Percentiles rank a stretch among this genome's conserved stretches.
These are phyloP conservation scores for Tretioscincus oriximinensis DNA, from an alignment of 2,113 vertebrate genomes.

Conservation along the genomic window DNA sequence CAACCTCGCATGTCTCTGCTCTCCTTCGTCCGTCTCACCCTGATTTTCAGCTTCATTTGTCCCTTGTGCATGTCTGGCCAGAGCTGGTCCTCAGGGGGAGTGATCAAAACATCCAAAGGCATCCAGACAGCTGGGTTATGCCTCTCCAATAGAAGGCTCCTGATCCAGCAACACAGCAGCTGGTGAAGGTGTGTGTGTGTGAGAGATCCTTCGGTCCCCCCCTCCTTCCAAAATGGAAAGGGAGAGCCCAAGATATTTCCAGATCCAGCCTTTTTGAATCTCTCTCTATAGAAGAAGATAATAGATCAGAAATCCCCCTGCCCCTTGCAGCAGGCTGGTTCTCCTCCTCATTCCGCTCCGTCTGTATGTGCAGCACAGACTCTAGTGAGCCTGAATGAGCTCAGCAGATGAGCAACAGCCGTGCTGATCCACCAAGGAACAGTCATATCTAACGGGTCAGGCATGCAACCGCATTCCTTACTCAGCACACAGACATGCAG, in stretches of 20 bases:
- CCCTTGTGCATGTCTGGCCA: slow-evolving; percentile 82
- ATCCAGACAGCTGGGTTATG: slow-evolving; percentile 68
- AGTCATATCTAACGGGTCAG: slow-evolving; percentile 77
- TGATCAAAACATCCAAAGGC: slow-evolving; percentile 84
- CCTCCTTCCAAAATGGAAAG: slow-evolving; percentile 15
- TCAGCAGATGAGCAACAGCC: slow-evolving; percentile 47
- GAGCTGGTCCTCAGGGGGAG: slow-evolving; percentile 80
- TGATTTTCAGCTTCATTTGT: slow-evolving; percentile 91
- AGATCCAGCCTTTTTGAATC: slow-evolving; percentile 43
- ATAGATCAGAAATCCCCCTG: slow-evolving; percentile 57
- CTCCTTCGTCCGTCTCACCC: slow-evolving; percentile 88
- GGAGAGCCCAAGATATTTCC: slow-evolving; percentile 1
- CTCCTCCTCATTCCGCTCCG: slow-evolving; percentile 48
- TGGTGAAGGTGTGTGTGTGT: slow-evolving; percentile 14
- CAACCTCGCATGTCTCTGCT: slow-evolving; percentile 87
- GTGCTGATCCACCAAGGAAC: slow-evolving; percentile 64
- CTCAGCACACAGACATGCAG: slow-evolving; percentile 87
- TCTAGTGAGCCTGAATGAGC: slow-evolving; percentile 52
- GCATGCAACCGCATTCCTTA: slow-evolving; percentile 88
- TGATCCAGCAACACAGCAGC: slow-evolving; percentile 49
- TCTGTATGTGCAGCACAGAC: slow-evolving; percentile 31
- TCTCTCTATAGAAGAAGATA: not conserved
- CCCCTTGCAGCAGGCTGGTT: slow-evolving; percentile 3
- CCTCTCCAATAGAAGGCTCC: slow-evolving; percentile 48
- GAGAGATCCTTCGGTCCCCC: not conserved